Evolutionary conservation across 2,113 vertebrate species (phyloP), one percentile per base, ranked within the genome.

Genomic region (Petroica traversi): DNA sequence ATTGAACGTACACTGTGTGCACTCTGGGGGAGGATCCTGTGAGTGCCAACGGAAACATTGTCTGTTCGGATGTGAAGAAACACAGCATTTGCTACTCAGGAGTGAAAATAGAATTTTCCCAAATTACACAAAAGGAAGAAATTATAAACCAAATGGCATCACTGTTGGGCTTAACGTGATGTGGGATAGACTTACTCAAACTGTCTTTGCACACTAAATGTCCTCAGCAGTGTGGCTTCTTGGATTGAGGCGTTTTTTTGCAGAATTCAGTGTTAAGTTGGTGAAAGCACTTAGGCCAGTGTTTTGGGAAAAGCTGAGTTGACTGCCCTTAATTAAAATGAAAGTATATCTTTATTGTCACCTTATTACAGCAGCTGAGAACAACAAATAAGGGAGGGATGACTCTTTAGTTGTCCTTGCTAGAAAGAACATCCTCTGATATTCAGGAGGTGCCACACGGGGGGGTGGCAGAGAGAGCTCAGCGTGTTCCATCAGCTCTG

Each of bases 21-120:
- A 4, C 92, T 48, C 84, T 45, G 93, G 72, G 87, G 95, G 95
- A 95, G 91, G 89, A 78, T 67, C 51, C 86, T 66, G 28, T 4
- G 14, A 14, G 80, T 72, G 84, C 89, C 91, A 92, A 29, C 19
- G 86, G 95, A 95, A 95, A 91, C 94, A 92, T 75, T 94, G 92
- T 95, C 92, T 95, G 93, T 43, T 96, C 22, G 0, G 59, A 81
- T 36, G 29, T 68, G 80, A 4, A 82, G 94, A 45, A 72, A 49
- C 19, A 24, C 77, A 91, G 71, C 94, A 9, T 71, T 95, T 88
- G 89, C 93, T 91, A 34, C 84, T 34, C 7, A 92, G 89, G 62
- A 85, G 36, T 85, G 77, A 94, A 96, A 95, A 95, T 92, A 94
- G 94, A 87, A 66, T 73, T 49, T 91, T 71, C 91, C 84, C 85